These are phyloP conservation scores for Macquaria australasica DNA, from an alignment of 2,113 vertebrate species.

Conservation along the genomic window DNA sequence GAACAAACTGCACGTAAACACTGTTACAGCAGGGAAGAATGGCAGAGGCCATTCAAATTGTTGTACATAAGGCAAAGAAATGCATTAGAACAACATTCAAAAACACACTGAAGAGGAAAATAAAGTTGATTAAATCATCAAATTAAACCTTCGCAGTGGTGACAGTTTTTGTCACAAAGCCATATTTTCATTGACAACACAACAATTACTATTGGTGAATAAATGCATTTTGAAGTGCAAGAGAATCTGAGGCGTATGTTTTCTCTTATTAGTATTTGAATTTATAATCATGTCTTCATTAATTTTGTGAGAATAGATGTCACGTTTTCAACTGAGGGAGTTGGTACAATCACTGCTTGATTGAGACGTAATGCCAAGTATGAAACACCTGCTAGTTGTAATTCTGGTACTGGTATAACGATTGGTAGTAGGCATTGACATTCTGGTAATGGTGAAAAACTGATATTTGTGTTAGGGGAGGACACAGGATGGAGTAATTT, in stretches of 20 bases:
- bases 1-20: background rate
- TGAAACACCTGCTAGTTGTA: slow-evolving; percentile 1
- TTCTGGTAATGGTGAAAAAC: slow-evolving; percentile 19
- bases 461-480: background rate
- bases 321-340: background rate
- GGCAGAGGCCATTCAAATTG: background rate
- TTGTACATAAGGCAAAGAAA: background rate
- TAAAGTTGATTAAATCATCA: too few species aligned
- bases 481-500: background rate
- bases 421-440: slow-evolving; percentile 19
- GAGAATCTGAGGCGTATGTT: too few species aligned
- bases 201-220: too few species aligned
- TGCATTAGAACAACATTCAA: too few species aligned
- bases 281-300: too few species aligned
- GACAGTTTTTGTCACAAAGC: too few species aligned
- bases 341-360: background rate
- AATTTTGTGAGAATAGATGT: background rate
- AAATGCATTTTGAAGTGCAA: too few species aligned
- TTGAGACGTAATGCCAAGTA: background rate
- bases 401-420: slow-evolving; percentile 16
- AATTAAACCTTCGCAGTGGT: background rate
- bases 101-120: background rate
- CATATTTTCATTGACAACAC: too few species aligned
- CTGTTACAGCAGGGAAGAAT: too few species aligned
- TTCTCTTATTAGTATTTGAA: too few species aligned